Conservation (phyloP, 1,140 invertebrate species). For the Microplitis mediator region DNA sequence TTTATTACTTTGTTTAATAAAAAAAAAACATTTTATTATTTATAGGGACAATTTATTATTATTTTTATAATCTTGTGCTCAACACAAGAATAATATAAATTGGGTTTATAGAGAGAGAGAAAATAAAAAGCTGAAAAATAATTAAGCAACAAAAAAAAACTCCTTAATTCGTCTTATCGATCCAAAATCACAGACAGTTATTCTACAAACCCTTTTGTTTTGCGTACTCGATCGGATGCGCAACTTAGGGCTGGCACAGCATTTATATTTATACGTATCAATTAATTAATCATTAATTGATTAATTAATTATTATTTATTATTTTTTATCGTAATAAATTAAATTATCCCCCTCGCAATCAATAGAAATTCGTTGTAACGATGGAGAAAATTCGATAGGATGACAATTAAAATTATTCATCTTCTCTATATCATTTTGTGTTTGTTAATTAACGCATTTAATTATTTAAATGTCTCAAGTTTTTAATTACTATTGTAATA, state of each 20-base stretch:
- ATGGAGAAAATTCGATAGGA: constrained; percentile 28
- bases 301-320: neutral
- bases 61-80: constrained; percentile 31
- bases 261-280: constrained; percentile 53
- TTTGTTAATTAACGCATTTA: neutral
- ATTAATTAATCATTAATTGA: constrained; percentile 1
- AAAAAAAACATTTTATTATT: constrained; percentile 19
- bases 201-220: constrained; percentile 33
- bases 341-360: neutral
- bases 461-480: constrained; percentile 6
- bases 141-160: constrained; percentile 30
- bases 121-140: constrained; percentile 29
- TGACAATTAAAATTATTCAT: neutral
- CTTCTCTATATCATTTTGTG: neutral
- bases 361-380: constrained; percentile 34
- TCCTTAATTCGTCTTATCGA: constrained; percentile 36
- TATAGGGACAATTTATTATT: neutral
- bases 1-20: neutral
- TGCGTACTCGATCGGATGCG: constrained; percentile 19
- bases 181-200: constrained; percentile 55
- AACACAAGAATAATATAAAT: constrained; percentile 21
- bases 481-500: neutral
- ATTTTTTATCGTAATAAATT: neutral
- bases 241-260: constrained; percentile 49
- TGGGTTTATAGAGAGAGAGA: constrained; percentile 13